A percentile compares a stretch with the other conserved stretches of the same genome.
Evolutionary conservation across 2,888 invertebrate species (phyloP).

Genomic region (Brachyptera putata): DNA sequence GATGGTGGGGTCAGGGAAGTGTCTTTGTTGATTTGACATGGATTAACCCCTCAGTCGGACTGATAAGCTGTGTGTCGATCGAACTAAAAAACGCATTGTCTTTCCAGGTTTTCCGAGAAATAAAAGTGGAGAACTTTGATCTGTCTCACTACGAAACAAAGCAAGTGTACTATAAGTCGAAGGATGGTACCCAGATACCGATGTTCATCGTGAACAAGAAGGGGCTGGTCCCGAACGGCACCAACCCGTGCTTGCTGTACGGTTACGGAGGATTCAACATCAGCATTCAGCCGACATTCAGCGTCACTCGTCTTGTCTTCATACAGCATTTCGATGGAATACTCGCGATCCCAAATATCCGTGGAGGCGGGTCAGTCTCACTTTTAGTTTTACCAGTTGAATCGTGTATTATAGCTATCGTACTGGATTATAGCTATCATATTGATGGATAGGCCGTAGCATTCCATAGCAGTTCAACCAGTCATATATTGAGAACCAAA

Average conservation of each 20-base stretch:
- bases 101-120: conserved; percentile 78
- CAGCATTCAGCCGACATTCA: conserved; percentile 85
- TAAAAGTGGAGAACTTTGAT: conserved; percentile 80
- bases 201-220: conserved; percentile 90
- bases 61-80: no score
- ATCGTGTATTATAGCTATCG: no score
- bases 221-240: conserved; percentile 61
- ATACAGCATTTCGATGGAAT: conserved; percentile 86
- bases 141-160: conserved; percentile 71
- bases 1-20: no score
- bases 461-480: no score
- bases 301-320: conserved; percentile 79
- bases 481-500: no score
- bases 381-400: no score
- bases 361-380: conserved; percentile 92
- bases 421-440: no score
- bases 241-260: conserved; percentile 82
- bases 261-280: conserved; percentile 98
- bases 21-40: no score
- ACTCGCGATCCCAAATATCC: conserved; percentile 87
- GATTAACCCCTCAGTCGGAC: no score
- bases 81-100: no score
- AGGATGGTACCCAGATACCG: conserved; percentile 89
- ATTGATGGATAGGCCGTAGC: no score
- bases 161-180: conserved; percentile 89